phyloP scores from a whole-genome alignment of 30 jellyfish, hydroid and myxozoan genomes.

The Pelagia noctiluca region DNA sequence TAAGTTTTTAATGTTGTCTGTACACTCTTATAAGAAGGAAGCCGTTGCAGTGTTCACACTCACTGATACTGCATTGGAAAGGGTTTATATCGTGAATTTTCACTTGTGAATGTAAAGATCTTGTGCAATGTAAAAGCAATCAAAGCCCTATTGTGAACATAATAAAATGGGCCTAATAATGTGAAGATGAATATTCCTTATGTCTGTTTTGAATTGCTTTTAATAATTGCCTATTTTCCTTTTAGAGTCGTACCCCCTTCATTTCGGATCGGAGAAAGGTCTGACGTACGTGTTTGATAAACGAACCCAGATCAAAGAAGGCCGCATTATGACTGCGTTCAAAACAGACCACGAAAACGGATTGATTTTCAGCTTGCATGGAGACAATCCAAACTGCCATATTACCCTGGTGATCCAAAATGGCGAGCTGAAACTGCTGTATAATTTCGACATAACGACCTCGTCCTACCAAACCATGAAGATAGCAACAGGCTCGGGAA shows the following conservation, averaged over 20 bases:
- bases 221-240: too few relatives aligned
- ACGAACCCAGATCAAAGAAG: constrained; percentile 50
- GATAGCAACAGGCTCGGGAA: constrained; percentile 7
- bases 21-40: too few relatives aligned
- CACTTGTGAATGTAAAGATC: too few relatives aligned
- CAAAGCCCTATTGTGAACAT: too few relatives aligned
- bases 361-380: constrained; percentile 53
- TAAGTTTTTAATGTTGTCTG: too few relatives aligned
- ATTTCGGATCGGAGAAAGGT: constrained; percentile 20
- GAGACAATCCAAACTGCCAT: constrained; percentile 62
- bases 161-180: too few relatives aligned
- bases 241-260: constrained; percentile 57
- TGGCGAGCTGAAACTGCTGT: constrained; percentile 45
- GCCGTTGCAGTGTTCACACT: too few relatives aligned
- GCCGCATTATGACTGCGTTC: constrained; percentile 53
- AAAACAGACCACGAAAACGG: constrained; percentile 41
- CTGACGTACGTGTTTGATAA: constrained; percentile 40
- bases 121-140: too few relatives aligned
- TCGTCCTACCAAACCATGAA: constrained; percentile 10
- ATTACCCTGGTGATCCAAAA: constrained; percentile 50
- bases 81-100: too few relatives aligned
- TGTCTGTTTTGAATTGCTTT: too few relatives aligned
- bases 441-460: constrained; percentile 39
- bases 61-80: too few relatives aligned
- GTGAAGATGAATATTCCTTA: too few relatives aligned